Evolutionary conservation across 2,888 invertebrate genomes (phyloP), one percentile per base, ranked within the genome.

Genomic region (Eupithecia centaureata): DNA sequence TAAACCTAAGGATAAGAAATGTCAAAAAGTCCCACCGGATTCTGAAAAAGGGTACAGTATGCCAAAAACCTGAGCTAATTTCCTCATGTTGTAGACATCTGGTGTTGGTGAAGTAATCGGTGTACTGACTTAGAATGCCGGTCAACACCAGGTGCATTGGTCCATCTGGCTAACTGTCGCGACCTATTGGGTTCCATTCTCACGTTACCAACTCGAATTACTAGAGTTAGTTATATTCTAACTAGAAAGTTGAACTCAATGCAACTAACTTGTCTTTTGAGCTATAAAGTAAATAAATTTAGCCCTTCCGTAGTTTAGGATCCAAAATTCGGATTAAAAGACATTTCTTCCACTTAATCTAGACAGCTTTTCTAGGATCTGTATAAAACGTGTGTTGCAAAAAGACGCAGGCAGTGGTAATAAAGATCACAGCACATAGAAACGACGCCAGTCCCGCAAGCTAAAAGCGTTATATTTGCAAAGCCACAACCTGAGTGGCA

Each of bases 91-190:
- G 32, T 57, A 32, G 91, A 92, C 81, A 79, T 82, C 85, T 87
- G 87, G 81, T 78, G 73, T 85, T 86, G 83, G 83, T 77, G 83
- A 88, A 86, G 32, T 90, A 86, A 89, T 89, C 87, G 86, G 92
- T 90, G 90, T 87, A 93, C 81, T 90, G 92, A 83, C 73, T 91
- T 90, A 92, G 91, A 92, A 93, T 90, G 86, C 92, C 92, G 90
- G 87, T 77, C 76, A 77, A 77, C 75, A 74, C 73, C 85, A 81
- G 79, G 76, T 83, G 81, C 70, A 58, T 65, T 79, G 73, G 61
- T 81, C 78, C 91, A 91, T 85, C 86, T 91, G 91, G 86, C 82
- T 83, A 67, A 64, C 73, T 68, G 81, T 77, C 80, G 77, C 81
- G 79, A 81, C 82, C 85, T 87, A 86, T 85, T 86, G 85, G 83